Base-by-base conservation (phyloP, 2,113 vertebrate species). In the Apteryx owenii region DNA sequence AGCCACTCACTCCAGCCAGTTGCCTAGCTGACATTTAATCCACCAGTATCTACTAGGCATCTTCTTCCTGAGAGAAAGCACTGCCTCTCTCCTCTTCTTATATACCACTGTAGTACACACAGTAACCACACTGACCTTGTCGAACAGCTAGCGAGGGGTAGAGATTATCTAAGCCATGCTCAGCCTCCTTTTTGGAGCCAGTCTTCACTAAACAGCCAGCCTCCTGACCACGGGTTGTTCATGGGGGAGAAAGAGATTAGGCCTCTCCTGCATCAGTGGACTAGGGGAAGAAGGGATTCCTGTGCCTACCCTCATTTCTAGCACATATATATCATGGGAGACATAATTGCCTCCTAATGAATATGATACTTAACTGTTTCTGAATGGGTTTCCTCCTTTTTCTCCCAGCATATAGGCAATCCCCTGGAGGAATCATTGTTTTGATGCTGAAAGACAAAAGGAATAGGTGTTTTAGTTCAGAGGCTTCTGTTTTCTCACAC, bases 341-440 rank as follows among this genome's bases (percentile, higher is more conserved):
- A 33, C 50, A 38, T 25, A 14, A 11, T n/a, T 72, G 31, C 6
- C 48, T 80, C 33, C 50, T 51, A 44, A 73, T 93, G 82, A 51
- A 93, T 53, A 44, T 33, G 87, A 96, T 95, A 97, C 98, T 98
- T 99, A 99, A 99, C 99, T 99, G 99, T 98, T 99, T 99, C 90
- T 99, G 99, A 90, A 99, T 89, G 65, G 99, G 99, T 96, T 99
- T 99, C 97, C 99, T 99, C 96, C 99, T 98, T 97, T 99, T 99
- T 64, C 99, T 98, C 75, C 99, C 99, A 5, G 99, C 99, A 15
- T 99, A 99, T 82, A 99, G 98, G 96, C 99, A 99, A 96, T 99
- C 99, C 93, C 99, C 99, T 0, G 99, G 99, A 50, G 99, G 99
- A 89, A 99, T 99, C 99, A 99, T 99, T 93, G 85, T 98, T 95